Conservation (phyloP, 2,888 invertebrate species). For the Thysanoteuthis rhombus region DNA sequence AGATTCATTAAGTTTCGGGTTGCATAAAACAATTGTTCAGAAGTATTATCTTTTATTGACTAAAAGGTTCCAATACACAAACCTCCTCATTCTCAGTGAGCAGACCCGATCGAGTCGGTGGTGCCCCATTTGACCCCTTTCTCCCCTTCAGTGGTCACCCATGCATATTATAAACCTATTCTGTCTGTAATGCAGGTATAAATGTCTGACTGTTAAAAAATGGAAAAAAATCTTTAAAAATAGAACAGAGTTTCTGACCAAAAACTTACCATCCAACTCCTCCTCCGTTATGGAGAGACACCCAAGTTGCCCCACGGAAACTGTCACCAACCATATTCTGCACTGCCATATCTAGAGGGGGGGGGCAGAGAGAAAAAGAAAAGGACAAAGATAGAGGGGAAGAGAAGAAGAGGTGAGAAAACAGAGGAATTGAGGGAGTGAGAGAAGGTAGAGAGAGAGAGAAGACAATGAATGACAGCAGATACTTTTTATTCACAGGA, state of each 20-base stretch:
- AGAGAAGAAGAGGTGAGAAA: neutral
- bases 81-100: no score
- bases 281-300: constrained; percentile 73
- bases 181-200: no score
- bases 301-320: constrained; percentile 75
- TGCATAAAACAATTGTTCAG: no score
- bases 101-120: no score
- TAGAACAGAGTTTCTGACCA: neutral
- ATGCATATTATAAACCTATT: no score
- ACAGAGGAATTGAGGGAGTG: neutral
- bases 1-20: no score
- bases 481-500: no score
- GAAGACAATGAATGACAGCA: neutral
- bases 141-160: no score
- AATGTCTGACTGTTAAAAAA: no score
- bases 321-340: constrained; percentile 74
- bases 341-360: constrained; percentile 72
- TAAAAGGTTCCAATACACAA: no score
- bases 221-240: neutral
- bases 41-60: no score
- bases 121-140: no score
- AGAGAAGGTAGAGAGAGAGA: neutral
- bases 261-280: constrained; percentile 72
- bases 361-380: neutral
- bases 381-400: neutral